Conservation (phyloP, 2,113 vertebrate genomes). For the Hippocampus comes region DNA sequence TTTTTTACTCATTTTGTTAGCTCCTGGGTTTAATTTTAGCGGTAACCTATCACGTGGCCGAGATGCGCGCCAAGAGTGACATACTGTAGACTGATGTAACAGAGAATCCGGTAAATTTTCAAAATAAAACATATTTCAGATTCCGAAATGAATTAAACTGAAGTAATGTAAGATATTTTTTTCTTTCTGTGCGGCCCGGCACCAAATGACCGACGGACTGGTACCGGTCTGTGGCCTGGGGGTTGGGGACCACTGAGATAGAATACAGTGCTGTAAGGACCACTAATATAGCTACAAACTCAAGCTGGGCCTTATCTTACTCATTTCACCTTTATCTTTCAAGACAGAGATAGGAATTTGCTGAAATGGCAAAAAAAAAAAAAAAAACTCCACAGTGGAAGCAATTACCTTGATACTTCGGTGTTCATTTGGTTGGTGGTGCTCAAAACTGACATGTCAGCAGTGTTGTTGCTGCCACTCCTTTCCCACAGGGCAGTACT, state of each 20-base stretch:
- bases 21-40: too few species aligned
- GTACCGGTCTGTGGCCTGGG: not conserved
- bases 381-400: not conserved
- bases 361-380: not conserved
- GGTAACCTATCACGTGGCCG: too few species aligned
- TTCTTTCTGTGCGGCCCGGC: too few species aligned
- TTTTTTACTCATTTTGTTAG: too few species aligned
- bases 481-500: constrained; percentile 43
- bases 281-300: not conserved
- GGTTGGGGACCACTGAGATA: too few species aligned
- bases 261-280: not conserved
- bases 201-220: not conserved
- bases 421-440: constrained; percentile 49
- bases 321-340: not conserved
- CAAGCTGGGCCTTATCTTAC: not conserved
- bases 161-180: too few species aligned
- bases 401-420: constrained; percentile 37
- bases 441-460: constrained; percentile 23
- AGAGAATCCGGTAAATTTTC: too few species aligned
- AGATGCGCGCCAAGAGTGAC: too few species aligned
- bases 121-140: too few species aligned
- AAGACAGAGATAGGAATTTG: not conserved
- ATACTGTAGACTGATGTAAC: too few species aligned
- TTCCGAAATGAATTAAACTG: too few species aligned
- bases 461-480: constrained; percentile 42